Percentiles rank a stretch among this genome's conserved stretches.
Evolutionary conservation across 2,888 invertebrate species (phyloP).

Genomic region (Listrodromus nycthemerus): DNA sequence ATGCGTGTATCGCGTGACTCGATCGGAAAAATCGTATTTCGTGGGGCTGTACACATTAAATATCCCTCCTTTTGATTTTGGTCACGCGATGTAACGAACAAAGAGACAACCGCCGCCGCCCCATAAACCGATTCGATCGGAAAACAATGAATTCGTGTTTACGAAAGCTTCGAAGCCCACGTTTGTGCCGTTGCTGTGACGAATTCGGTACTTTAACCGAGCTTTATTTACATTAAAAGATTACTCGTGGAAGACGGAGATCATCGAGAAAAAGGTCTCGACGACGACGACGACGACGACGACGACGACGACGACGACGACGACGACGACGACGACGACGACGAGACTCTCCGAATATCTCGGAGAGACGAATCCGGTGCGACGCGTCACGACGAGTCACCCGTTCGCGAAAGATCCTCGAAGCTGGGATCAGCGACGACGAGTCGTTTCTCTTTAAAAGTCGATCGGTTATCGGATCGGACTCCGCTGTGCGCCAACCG

Average conservation of each 20-base stretch:
- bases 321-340: too few species aligned
- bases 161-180: constrained; percentile 4
- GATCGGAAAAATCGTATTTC: not conserved
- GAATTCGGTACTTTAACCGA: not conserved
- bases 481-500: not conserved
- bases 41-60: not conserved
- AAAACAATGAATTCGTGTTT: constrained; percentile 6
- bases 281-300: too few species aligned
- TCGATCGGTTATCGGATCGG: constrained; percentile 54
- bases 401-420: constrained; percentile 11
- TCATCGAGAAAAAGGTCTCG: too few species aligned
- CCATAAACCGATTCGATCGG: not conserved
- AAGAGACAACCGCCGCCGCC: not conserved
- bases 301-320: too few species aligned
- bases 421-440: constrained; percentile 24
- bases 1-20: not conserved
- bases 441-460: constrained; percentile 54
- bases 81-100: not conserved
- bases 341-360: too few species aligned
- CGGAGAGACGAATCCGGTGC: too few species aligned
- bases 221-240: too few species aligned
- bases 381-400: not conserved
- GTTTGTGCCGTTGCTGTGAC: not conserved
- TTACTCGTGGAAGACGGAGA: too few species aligned
- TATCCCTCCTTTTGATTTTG: not conserved